Conservation (phyloP, 2,113 vertebrate genomes). For the Ovis aries region DNA sequence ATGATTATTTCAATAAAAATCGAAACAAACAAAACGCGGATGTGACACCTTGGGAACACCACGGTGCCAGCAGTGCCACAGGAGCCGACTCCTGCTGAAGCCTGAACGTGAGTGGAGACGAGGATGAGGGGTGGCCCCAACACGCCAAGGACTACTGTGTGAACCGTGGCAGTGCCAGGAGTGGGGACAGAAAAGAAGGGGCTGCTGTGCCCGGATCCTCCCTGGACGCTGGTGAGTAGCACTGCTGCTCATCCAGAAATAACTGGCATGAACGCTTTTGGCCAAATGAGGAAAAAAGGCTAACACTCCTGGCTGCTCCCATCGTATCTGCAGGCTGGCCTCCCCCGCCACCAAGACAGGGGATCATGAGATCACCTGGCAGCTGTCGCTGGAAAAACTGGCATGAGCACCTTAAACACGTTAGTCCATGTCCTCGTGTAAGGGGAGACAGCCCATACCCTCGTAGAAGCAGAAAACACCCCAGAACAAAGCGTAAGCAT, state of each 20-base stretch:
- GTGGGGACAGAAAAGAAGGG: neutral
- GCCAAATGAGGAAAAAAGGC: neutral
- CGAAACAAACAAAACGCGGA: neutral
- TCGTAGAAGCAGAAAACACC: neutral
- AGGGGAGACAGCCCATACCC: neutral
- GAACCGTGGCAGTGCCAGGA: neutral
- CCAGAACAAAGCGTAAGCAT: neutral
- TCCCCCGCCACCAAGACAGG: neutral
- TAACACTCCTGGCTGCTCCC: neutral
- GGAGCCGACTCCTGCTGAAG: neutral
- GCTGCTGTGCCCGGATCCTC: neutral
- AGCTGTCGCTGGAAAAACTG: neutral
- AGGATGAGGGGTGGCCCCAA: neutral
- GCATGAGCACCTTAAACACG: neutral
- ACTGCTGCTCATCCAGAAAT: neutral
- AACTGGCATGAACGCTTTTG: neutral
- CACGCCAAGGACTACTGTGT: neutral
- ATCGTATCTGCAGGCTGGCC: neutral
- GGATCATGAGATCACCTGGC: neutral
- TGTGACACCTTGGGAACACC: neutral
- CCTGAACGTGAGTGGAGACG: neutral
- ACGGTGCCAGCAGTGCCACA: neutral
- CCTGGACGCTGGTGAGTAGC: neutral
- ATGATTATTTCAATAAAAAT: neutral
- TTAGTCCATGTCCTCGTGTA: neutral